Base-by-base conservation (phyloP, 1,140 invertebrate genomes). In the Drosophila orena region DNA sequence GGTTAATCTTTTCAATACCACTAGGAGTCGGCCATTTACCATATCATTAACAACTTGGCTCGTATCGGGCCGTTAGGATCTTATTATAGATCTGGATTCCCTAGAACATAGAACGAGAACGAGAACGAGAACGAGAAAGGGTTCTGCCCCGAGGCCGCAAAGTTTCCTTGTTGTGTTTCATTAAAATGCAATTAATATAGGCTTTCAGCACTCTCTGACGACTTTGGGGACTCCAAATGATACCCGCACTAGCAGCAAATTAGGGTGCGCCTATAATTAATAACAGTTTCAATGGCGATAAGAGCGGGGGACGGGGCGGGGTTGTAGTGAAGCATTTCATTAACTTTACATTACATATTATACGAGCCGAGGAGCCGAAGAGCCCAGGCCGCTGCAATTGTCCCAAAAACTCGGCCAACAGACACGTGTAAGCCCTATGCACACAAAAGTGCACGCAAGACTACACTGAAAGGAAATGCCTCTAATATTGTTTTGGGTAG, bases 161-260 rank as follows among this genome's bases (percentile, higher is more conserved):
- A 34, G 35, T 27, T 17, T 43, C 17, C 11, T 52, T 42, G 56
- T 54, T 49, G 17, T 47, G 73, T 79, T 89, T 88, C 83, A 88
- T 88, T 88, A 88, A 88, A 88, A 88, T 83, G 83, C 83, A 89
- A 88, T 88, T 88, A 88, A 88, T 88, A 88, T 79, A 70, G 83
- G 65, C 76, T 88, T 88, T 88, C 83, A 89, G 83, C 83, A 83
- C 83, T 52, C 83, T 79, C 58, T 71, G 68, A 64, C 75, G 76
- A 54, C 49, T 74, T 55, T 40, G 75, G 66, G 68, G 56, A 73
- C 76, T 57, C 40, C 62, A 81, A 81, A 81, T 81, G 75, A 74
- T 61, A 61, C 35, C 56, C 56, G 37, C 40, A 62, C 61, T 74
- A 74, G 44, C 60, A 54, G 44, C 55, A 79, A 79, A 81, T 86